phyloP scores from a whole-genome alignment of 2,888 invertebrate genomes.

The Caenorhabditis afra region DNA sequence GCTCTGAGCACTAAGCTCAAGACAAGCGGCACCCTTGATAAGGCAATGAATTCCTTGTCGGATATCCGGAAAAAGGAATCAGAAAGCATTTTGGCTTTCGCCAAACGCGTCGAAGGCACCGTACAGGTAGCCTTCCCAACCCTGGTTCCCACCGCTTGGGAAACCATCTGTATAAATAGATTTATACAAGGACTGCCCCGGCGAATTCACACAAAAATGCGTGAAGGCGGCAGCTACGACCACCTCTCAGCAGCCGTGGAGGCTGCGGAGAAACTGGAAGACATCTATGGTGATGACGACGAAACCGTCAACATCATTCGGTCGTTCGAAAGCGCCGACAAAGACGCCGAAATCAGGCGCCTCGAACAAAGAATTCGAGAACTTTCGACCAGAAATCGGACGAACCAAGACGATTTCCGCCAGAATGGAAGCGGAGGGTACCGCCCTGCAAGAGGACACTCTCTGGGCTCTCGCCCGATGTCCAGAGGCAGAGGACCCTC shows the following conservation, averaged over 20 bases:
- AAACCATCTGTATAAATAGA: background rate
- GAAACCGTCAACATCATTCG: slow-evolving; percentile 4
- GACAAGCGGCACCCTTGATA: background rate
- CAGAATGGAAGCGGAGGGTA: too few relatives aligned
- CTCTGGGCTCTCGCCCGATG: too few relatives aligned
- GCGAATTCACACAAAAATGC: background rate
- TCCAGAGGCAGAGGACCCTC: too few relatives aligned
- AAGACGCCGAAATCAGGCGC: background rate
- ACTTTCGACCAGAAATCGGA: too few relatives aligned
- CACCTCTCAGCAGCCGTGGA: too few relatives aligned
- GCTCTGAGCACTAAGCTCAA: background rate
- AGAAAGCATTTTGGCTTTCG: background rate
- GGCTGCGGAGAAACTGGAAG: slow-evolving; percentile 1
- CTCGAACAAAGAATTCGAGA: background rate
- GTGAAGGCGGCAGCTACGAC: background rate
- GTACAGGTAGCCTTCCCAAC: background rate
- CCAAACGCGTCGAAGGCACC: background rate
- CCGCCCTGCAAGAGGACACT: too few relatives aligned
- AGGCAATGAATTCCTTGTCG: background rate
- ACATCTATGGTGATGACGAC: background rate
- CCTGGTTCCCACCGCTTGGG: background rate
- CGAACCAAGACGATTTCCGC: background rate
- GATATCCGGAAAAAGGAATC: background rate
- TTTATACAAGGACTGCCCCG: slow-evolving; percentile 1
- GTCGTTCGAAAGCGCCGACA: background rate